Evolutionary conservation across 2,797 vertebrate genomes (phyloP), one percentile per base, ranked within the genome.

Genomic region (Gymnoscopelus braueri): DNA sequence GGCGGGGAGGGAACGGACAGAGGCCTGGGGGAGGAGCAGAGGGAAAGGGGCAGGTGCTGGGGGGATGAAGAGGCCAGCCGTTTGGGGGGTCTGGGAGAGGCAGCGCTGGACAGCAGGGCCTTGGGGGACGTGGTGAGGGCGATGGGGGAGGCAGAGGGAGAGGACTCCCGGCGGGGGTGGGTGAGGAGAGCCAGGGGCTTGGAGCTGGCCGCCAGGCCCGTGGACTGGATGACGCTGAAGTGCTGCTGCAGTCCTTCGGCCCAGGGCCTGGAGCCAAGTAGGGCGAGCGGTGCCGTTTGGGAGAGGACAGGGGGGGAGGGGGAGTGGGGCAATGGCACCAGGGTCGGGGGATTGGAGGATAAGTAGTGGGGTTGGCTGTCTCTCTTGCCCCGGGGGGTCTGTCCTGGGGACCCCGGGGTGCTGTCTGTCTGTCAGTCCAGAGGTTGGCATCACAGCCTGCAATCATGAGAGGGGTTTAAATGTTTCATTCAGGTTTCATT

Each of bases 171-270:
- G 83, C 93, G 94, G 87, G 96, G 84, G 89, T 97, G 96, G 78
- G 94, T 89, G 71, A 97, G 93, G 91, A 98, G 95, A 73, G 96
- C 94, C 89, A 97, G 92, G 80, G 97, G 95, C 87, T 97, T 98
- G 81, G 95, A 89, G 91, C 90, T 94, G 88, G 94, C 90, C 73
- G 96, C 95, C 91, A 98, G 87, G 88, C 98, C 98, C 2, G 96
- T 99, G 92, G 96, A 97, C 95, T 99, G 97, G 90, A 99, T 99
- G 81, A 99, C 97, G 81, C 98, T 99, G 88, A 97, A 96, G 87
- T 98, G 91, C 87, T 97, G 97, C 88, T 96, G 96, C 79, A 92
- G 90, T 85, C 94, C 93, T 84, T 98, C 97, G 75, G 95, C 92
- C 93, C 95, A 91, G 90, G 95, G 91, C 92, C 95, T 92, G 93